These are phyloP conservation scores for Solea solea DNA, from an alignment of 2,113 vertebrate species.

Conservation along the genomic window DNA sequence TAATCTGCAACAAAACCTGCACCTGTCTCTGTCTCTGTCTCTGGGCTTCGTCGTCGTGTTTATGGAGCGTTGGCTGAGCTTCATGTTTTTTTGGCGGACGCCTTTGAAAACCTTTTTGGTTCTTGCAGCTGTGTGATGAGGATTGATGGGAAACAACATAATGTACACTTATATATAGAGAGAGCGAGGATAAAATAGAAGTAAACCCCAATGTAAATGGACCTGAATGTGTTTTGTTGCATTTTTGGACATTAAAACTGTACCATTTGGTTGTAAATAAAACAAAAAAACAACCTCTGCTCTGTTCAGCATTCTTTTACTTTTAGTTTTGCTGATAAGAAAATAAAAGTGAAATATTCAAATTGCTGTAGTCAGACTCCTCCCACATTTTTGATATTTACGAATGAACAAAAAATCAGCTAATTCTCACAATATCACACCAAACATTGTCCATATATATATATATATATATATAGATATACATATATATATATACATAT, in stretches of 20 bases:
- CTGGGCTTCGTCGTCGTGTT: conserved; percentile 40
- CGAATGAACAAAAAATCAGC: background rate
- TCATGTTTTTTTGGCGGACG: conserved; percentile 22
- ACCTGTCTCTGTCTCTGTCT: conserved; percentile 49
- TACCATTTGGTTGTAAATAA: background rate
- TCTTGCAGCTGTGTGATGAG: conserved; percentile 10
- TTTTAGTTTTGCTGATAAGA: no score
- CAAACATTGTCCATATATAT: background rate
- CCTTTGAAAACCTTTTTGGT: conserved; percentile 19
- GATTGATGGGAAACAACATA: conserved; percentile 3
- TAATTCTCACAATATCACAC: background rate
- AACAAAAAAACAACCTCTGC: background rate
- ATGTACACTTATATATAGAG: background rate
- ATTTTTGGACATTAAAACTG: background rate
- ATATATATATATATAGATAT: no score
- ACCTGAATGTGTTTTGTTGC: background rate
- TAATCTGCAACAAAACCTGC: conserved; percentile 67
- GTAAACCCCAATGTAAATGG: background rate
- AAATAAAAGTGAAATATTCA: no score
- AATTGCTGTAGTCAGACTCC: no score
- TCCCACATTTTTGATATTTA: background rate
- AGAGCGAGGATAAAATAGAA: background rate
- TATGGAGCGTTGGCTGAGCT: conserved; percentile 43
- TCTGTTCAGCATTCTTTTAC: no score
- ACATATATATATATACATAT: no score